Evolutionary conservation across 1,140 invertebrate species (phyloP).

Genomic region (Geopemphigus sp.): DNA sequence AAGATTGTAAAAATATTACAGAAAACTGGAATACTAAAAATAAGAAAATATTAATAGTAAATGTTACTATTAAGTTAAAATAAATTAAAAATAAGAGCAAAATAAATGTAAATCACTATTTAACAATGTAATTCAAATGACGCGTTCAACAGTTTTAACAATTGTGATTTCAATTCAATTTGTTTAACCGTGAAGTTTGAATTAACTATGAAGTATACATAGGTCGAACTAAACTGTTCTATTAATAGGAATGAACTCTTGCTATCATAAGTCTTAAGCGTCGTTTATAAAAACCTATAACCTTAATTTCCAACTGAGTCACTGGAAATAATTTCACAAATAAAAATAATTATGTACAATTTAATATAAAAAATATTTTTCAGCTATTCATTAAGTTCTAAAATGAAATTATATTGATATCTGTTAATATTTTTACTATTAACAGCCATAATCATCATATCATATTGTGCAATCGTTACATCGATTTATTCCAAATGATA

Average conservation of each 20-base stretch:
- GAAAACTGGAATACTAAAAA: not conserved
- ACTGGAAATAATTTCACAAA: not conserved
- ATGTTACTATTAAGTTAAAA: not conserved
- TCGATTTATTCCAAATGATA: not conserved
- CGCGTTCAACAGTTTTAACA: not conserved
- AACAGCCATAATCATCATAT: not conserved
- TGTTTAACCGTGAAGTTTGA: constrained; percentile 1
- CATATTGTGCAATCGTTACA: not conserved
- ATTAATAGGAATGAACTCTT: not conserved
- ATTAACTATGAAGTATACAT: not conserved
- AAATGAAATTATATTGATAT: not conserved
- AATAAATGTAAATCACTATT: not conserved
- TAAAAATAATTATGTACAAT: not conserved
- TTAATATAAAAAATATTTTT: not conserved
- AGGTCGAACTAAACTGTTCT: constrained; percentile 10
- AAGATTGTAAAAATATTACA: not conserved
- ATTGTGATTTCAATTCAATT: not conserved
- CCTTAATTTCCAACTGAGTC: not conserved
- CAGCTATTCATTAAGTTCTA: not conserved
- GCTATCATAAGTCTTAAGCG: not conserved
- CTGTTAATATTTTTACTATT: not conserved
- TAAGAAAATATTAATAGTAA: not conserved
- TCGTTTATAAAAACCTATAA: constrained; percentile 18
- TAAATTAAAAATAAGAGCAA: not conserved
- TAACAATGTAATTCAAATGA: not conserved